These are phyloP conservation scores for Stramonita haemastoma DNA, from an alignment of 2,888 invertebrate genomes.

Conservation along the genomic window DNA sequence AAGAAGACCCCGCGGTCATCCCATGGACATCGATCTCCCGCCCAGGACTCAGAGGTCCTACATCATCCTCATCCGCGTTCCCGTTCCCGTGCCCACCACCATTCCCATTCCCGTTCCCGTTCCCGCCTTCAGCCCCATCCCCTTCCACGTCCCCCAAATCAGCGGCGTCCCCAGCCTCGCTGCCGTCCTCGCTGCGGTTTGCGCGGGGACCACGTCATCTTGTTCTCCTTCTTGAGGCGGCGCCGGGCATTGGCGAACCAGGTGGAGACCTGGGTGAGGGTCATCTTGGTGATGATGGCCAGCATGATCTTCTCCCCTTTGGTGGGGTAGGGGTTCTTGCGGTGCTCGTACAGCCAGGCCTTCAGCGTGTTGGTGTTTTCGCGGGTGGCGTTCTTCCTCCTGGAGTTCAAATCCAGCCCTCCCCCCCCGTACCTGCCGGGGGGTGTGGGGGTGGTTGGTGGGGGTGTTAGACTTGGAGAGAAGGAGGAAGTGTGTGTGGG, in stretches of 20 bases:
- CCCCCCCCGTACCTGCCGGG: conserved; percentile 49
- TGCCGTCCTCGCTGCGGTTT: conserved; percentile 80
- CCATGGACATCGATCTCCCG: conserved; percentile 32
- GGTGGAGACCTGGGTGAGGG: conserved; percentile 82
- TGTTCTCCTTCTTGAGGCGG: conserved; percentile 96
- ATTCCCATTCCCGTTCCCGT: conserved; percentile 60
- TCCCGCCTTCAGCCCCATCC: conserved; percentile 62
- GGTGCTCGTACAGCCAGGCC: conserved; percentile 97
- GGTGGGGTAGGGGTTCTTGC: conserved; percentile 96
- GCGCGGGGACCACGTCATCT: conserved; percentile 97
- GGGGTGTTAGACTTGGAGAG: conserved; percentile 23
- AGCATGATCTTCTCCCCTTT: conserved; percentile 97
- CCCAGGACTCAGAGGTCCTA: conserved; percentile 37
- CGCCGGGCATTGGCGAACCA: conserved; percentile 93
- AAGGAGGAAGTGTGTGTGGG: background rate
- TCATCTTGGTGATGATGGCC: conserved; percentile 97
- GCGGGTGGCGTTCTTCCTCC: conserved; percentile 97
- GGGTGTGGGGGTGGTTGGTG: background rate
- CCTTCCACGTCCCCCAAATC: conserved; percentile 65
- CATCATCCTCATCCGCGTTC: conserved; percentile 43
- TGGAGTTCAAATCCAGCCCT: conserved; percentile 89
- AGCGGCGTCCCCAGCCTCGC: conserved; percentile 76
- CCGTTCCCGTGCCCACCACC: conserved; percentile 75
- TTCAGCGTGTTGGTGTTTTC: conserved; percentile 98
- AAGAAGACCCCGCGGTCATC: conserved; percentile 20